Evolutionary conservation across 2,797 vertebrate genomes (phyloP), one percentile per base, ranked within the genome.

Genomic region (Clarias fuscus): DNA sequence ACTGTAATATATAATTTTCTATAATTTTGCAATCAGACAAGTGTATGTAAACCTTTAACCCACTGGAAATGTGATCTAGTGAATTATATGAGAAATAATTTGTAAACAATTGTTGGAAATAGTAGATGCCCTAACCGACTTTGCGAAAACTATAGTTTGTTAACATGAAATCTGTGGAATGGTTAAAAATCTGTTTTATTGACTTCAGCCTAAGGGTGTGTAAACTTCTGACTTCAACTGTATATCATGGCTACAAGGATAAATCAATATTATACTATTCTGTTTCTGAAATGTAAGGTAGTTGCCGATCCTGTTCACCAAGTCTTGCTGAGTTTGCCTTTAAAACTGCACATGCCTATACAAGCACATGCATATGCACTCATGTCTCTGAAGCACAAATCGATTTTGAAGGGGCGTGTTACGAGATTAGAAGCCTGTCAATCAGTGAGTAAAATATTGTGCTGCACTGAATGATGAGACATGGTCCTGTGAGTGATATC

Each of bases 351-450:
- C 43, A 37, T 18, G 59, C 53, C 15, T 15, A 33, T 33, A 43
- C 76, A 92, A 92, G 91, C 90, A 93, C 90, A 86, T 91, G 88
- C 90, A 91, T 91, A 91, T 91, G 88, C 82, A 61, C 27, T 61
- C 30, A 37, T 70, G 48, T 56, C 65, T 84, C 37, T 18, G 53
- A 65, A 85, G 71, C 88, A 56, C 68, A 86, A 76, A 37, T 64
- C 27, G 77, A 61, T 88, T 86, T 84, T 82, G 22, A 61, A 78
- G 85, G 77, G 13, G 37, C 27, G 30, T 84, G 81, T 86, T 67
- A 71, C 48, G 27, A 77, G 76, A 90, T 87, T 82, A 83, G 78
- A 79, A 75, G 73, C 73, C 72, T 84, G 85, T 86, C 85, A 80
- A 72, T 89, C 83, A 88, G n/a, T 81, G 84, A 86, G 64, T 11